Evolutionary conservation across 35 echinoderm and acorn worm genomes (phyloP).

Genomic region (Lytechinus variegatus): DNA sequence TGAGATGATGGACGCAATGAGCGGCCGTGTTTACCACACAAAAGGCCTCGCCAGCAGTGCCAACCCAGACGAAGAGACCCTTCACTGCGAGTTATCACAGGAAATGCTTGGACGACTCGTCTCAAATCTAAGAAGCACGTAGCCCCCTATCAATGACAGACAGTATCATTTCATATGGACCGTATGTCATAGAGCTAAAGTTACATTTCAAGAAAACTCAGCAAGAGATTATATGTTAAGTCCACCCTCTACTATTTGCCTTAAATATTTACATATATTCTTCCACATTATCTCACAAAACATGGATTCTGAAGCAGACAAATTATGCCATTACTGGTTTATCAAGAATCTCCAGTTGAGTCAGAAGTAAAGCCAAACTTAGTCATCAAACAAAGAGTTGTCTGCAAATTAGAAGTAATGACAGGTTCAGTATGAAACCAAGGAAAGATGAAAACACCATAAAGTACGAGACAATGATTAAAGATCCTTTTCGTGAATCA

Average conservation of each 20-base stretch:
- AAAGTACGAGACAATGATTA: neutral
- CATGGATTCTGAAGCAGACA: neutral
- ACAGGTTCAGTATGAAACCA: neutral
- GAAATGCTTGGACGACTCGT: neutral
- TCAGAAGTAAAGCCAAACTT: neutral
- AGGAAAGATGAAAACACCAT: neutral
- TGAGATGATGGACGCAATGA: neutral
- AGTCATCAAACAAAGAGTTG: neutral
- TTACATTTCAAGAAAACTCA: too few species aligned
- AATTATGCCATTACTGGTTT: neutral
- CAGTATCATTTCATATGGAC: neutral
- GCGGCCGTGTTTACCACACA: neutral
- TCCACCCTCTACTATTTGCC: neutral
- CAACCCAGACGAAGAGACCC: neutral
- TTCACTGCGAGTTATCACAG: neutral
- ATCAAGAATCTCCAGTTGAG: neutral
- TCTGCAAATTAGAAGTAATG: neutral
- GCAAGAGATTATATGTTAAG: neutral
- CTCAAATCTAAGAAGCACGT: neutral
- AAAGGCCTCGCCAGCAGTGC: neutral
- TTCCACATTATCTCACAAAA: neutral
- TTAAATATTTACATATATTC: neutral
- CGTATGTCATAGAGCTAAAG: neutral
- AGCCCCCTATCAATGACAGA: neutral
- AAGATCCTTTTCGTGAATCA: neutral